phyloP scores from a whole-genome alignment of 2,888 invertebrate species.

The Campaea margaritaria region DNA sequence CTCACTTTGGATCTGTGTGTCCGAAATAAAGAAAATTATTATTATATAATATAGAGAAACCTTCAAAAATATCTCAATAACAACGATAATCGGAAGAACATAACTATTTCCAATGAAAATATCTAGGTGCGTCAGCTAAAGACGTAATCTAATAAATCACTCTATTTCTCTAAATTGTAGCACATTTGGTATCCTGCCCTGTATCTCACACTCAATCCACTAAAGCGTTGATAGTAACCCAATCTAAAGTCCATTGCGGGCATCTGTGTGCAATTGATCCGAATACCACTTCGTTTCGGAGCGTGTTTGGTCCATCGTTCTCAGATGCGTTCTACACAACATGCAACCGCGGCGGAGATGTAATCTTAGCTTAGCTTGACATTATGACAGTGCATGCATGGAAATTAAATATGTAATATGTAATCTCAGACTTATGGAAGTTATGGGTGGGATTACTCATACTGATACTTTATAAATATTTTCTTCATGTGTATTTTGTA shows the following conservation, averaged over 20 bases:
- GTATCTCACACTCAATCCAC: constrained; percentile 51
- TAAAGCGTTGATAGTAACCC: constrained; percentile 53
- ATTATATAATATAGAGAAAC: too few relatives aligned
- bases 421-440: too few relatives aligned
- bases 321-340: constrained; percentile 39
- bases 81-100: too few relatives aligned
- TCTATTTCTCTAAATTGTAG: constrained; percentile 19
- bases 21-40: too few relatives aligned
- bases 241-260: constrained; percentile 52
- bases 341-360: constrained; percentile 14
- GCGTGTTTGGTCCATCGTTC: constrained; percentile 38
- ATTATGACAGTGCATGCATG: constrained; percentile 10
- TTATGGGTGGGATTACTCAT: not conserved
- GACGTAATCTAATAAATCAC: constrained; percentile 9
- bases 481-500: too few relatives aligned
- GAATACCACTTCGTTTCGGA: constrained; percentile 47
- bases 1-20: too few relatives aligned
- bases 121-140: too few relatives aligned
- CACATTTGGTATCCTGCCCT: constrained; percentile 33
- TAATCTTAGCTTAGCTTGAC: constrained; percentile 6
- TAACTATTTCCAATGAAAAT: too few relatives aligned
- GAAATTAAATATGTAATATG: too few relatives aligned
- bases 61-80: too few relatives aligned
- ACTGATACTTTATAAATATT: too few relatives aligned
- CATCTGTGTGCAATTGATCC: constrained; percentile 66